Base-by-base conservation (phyloP, 2,113 vertebrate genomes). In the Saimiri boliviensis region DNA sequence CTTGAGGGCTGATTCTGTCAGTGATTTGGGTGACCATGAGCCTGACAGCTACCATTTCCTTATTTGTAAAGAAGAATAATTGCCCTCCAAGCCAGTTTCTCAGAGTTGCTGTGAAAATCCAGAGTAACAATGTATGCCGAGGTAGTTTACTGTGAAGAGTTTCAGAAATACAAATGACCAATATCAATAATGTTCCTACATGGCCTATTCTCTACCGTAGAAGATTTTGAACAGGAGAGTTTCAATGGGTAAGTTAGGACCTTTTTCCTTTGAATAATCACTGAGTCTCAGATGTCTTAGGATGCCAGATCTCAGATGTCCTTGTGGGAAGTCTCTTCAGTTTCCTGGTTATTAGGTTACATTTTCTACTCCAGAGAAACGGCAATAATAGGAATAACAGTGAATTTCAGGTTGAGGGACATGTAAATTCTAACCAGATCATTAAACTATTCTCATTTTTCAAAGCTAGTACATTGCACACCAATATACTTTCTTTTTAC, bases 401-500 rank as follows among this genome's bases (percentile, higher is more conserved):
- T 71, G 10, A 86, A 58, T 85, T 23, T 66, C 35, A n/a, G 21
- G 47, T 37, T 27, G 45, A 37, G 19, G n/a, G 30, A 85, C 0
- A 9, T 37, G 4, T 56, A 37, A 27, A 73, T 35, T 95, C 52
- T 79, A 82, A 86, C 8, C 40, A 91, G 45, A 86, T 63, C 30
- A 30, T 90, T 84, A 89, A 68, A 83, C 83, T 68, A 40, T 30
- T 42, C 32, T 86, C 71, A 79, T 88, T 89, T 92, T 92, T 54
- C 35, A 84, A 92, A 88, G 49, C 30, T 3, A 76, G 58, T 23
- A 56, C 11, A 60, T 79, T 2, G 35, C 49, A 79, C 1, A 21
- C 1, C 35, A 74, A 79, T 91, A 73, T 80, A 45, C 45, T 93
- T 97, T 54, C 77, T 70, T 60, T 97, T 94, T 40, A 17, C 87